These are phyloP conservation scores for Ditylenchus dipsaci DNA, from an alignment of 1,140 invertebrate species.

Conservation along the genomic window DNA sequence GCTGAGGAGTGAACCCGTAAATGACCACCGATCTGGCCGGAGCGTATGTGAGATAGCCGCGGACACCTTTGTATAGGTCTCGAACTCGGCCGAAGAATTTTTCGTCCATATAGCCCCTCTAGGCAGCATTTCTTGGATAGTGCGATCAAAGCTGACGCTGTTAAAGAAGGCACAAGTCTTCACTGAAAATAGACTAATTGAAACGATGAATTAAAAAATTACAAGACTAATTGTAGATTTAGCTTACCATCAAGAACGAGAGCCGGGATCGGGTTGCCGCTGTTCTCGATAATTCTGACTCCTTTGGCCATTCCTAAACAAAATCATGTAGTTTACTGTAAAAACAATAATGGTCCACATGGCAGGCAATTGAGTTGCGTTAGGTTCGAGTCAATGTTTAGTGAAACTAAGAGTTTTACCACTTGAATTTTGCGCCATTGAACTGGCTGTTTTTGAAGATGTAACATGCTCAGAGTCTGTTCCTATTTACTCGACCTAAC, in stretches of 20 bases:
- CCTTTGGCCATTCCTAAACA: conserved; percentile 17
- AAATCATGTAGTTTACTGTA: no score
- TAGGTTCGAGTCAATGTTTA: no score
- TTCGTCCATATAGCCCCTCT: conserved; percentile 8
- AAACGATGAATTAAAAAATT: no score
- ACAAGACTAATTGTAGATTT: background rate
- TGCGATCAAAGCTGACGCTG: conserved; percentile 3
- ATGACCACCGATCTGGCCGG: conserved; percentile 24
- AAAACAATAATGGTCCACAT: no score
- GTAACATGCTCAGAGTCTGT: no score
- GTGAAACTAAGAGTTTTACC: no score
- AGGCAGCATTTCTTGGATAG: conserved; percentile 17
- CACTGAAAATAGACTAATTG: conserved; percentile 11
- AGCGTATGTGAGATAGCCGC: conserved; percentile 21
- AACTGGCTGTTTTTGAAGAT: no score
- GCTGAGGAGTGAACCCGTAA: conserved; percentile 7
- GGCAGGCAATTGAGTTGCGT: no score
- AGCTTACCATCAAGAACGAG: conserved; percentile 20
- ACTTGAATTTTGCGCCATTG: no score
- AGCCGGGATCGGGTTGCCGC: conserved; percentile 15
- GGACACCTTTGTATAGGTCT: conserved; percentile 19
- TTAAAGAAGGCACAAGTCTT: conserved; percentile 27
- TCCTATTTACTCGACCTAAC: no score
- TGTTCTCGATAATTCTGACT: conserved; percentile 23
- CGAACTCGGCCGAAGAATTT: conserved; percentile 6